Evolutionary conservation across 1,140 invertebrate species (phyloP).

Genomic region (Trichonephila inaurata): DNA sequence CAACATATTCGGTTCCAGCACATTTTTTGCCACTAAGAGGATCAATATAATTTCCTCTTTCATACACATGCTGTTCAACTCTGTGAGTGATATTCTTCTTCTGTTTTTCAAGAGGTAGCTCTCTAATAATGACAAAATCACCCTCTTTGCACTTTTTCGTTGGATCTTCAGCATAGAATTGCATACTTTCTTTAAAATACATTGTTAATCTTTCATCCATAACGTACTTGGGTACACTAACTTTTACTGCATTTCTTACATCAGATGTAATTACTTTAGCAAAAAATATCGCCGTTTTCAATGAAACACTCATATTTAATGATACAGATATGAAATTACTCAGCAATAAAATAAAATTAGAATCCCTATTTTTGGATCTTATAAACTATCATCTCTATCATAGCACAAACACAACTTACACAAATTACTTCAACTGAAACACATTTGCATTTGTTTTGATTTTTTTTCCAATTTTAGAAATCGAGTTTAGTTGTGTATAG

Average conservation of each 20-base stretch:
- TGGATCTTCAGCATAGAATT: constrained; percentile 27
- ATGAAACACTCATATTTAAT: not conserved
- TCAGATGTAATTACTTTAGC: constrained; percentile 48
- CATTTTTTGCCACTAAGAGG: constrained; percentile 77
- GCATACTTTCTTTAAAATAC: constrained; percentile 47
- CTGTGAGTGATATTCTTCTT: constrained; percentile 74
- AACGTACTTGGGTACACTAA: not conserved
- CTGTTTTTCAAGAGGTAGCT: constrained; percentile 7
- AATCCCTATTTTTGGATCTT: too few species aligned
- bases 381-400: too few species aligned
- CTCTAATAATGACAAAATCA: constrained; percentile 51
- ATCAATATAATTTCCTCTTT: constrained; percentile 77
- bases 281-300: constrained; percentile 22
- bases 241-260: constrained; percentile 25
- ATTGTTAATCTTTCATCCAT: constrained; percentile 55
- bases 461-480: too few species aligned
- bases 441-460: too few species aligned
- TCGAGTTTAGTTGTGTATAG: too few species aligned
- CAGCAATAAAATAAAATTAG: too few species aligned
- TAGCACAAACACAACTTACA: too few species aligned
- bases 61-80: constrained; percentile 78
- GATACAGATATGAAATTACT: not conserved
- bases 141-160: constrained; percentile 45
- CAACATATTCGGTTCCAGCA: constrained; percentile 77
- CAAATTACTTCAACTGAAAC: too few species aligned